Evolutionary conservation across 2,113 vertebrate species (phyloP), one percentile per base, ranked within the genome.

Genomic region (Notothenia rossii): DNA sequence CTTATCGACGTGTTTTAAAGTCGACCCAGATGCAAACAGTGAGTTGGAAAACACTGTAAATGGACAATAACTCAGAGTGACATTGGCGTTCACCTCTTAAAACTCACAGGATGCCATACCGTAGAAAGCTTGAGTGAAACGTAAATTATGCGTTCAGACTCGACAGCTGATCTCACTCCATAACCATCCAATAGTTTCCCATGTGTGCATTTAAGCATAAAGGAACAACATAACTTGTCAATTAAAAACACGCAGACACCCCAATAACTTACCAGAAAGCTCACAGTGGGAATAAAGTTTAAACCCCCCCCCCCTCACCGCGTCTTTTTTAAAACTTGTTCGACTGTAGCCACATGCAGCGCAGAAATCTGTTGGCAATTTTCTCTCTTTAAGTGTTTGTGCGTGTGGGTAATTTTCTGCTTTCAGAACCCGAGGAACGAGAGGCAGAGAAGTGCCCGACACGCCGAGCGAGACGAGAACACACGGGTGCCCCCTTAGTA

Each of bases 311-410:
- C 36, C 36, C 36, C 36, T 40, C 36, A 6, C 36, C 36, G 36
- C 10, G 62, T 49, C 1, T 18, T 10, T 5, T 1, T 56, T 43
- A n/a, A 25, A 10, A 49, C n/a, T 71, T n/a, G 40, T 73, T 77
- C 74, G 45, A 58, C 70, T 72, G 56, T 59, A 74, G 81, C 63
- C 80, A 79, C 59, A 78, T 77, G 59, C n/a, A 2, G 63, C 60
- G 63, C 55, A 56, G 55, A 79, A 79, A 72, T 86, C 85, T 89
- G 88, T 65, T 70, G 88, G 68, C 72, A 90, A 91, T 93, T 91
- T 89, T 72, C 83, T 84, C n/a, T 48, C 33, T 49, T 61, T 40
- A 40, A 40, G 74, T 72, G 73, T 10, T 25, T 43, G 58, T 59
- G 64, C 2, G 58, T n/a, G 79, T n/a, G 63, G 64, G 65, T 74